Base-by-base conservation (phyloP, 2,113 vertebrate species). In the Canis aureus region DNA sequence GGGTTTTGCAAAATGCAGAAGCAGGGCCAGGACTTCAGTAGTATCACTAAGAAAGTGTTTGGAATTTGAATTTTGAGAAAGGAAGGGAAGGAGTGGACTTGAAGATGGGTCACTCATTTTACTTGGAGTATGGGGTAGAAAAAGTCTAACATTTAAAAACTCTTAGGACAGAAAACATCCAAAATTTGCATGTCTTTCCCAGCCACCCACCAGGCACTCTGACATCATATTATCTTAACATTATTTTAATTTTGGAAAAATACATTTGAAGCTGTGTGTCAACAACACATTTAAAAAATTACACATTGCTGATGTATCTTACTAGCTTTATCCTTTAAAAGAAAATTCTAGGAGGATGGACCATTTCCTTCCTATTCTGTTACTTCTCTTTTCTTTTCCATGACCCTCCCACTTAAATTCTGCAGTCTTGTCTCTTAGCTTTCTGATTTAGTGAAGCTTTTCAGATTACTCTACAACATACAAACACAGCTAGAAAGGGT, bases 21-120 rank as follows among this genome's bases (percentile, higher is more conserved):
- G n/a, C n/a, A 62, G 3, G 16, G 2, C 87, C 29, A 38, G 6
- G 51, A 0, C 3, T 2, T 51, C 6, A 87, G 15, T 69, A 6
- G 1, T 64, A 51, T 53, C 43, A 73, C 13, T 43, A 67, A 22
- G 5, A 89, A 89, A 11, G 49, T 51, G 15, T 66, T 10, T 53
- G 12, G 3, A 82, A 35, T 78, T 78, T 23, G 51, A 85, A 5
- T 59, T 1, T 76, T 53, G 25, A 57, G 59, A 66, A 43, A 20
- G 27, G 60, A 67, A 74, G 29, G 17, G 0, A 15, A 43, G 23
- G 27, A 10, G 23, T 15, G 22, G 0, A 51, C 1, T 0, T 66
- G 11, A 27, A 81, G 17, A 67, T 22, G 6, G 4, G 32, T 5
- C 11, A 64, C 17, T 80, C 2, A 62, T 38, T 88, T 35, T 62